phyloP scores from a whole-genome alignment of 2,797 vertebrate genomes.

The Thripadectes ignobilis region DNA sequence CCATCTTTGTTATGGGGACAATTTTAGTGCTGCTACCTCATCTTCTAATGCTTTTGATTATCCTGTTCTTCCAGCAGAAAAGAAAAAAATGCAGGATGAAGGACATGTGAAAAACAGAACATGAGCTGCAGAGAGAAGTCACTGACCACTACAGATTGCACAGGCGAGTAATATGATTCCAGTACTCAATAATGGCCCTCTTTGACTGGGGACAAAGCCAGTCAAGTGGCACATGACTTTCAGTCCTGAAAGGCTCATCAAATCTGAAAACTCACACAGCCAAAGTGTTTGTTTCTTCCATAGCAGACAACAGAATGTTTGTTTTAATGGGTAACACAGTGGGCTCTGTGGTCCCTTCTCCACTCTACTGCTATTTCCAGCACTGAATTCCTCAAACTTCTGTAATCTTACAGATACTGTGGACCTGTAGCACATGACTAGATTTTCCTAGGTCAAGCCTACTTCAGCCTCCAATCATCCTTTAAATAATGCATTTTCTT shows the following conservation, averaged over 20 bases:
- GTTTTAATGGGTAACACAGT: not conserved
- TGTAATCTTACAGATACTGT: not conserved
- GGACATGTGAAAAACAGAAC: not conserved
- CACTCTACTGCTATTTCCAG: not conserved
- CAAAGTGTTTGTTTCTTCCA: not conserved
- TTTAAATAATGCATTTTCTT: not conserved
- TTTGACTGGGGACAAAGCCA: slow-evolving; percentile 5
- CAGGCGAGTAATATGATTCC: not conserved
- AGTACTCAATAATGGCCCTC: not conserved
- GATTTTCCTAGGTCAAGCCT: not conserved
- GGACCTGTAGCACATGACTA: not conserved
- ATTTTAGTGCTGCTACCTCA: not conserved
- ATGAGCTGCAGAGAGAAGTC: not conserved
- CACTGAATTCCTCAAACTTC: not conserved
- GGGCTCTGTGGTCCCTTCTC: not conserved
- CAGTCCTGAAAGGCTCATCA: not conserved
- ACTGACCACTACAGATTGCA: not conserved
- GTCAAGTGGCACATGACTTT: not conserved
- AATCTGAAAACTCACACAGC: not conserved
- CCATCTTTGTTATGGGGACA: not conserved
- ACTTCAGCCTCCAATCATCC: not conserved
- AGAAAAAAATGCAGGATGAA: not conserved
- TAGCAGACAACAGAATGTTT: not conserved
- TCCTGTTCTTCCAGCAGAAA: not conserved
- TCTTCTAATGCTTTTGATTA: not conserved